Conservation (phyloP, 2,113 vertebrate genomes). For the Daubentonia madagascariensis region DNA sequence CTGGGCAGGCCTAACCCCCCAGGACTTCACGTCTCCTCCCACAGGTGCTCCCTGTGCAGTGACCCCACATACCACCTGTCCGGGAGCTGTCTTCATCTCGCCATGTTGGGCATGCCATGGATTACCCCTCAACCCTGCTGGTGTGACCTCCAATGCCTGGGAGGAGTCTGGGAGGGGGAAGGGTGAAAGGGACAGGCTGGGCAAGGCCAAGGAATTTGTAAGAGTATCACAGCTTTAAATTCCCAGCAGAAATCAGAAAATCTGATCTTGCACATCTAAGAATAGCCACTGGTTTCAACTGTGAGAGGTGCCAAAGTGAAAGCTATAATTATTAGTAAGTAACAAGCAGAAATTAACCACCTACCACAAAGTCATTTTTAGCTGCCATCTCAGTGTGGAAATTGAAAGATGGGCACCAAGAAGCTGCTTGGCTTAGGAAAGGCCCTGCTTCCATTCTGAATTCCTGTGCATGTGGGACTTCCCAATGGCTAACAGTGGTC, state of each 20-base stretch:
- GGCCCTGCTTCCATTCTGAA: not conserved
- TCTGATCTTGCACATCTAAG: constrained; percentile 69
- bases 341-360: constrained; percentile 73
- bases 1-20: not conserved
- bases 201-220: not conserved
- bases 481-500: rapidly evolving
- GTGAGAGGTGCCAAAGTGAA: constrained; percentile 70
- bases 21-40: not conserved
- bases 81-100: not conserved
- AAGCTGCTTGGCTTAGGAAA: constrained; percentile 1
- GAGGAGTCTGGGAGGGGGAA: not conserved
- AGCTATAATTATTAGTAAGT: constrained; percentile 77
- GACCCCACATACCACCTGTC: not conserved
- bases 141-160: not conserved
- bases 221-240: constrained; percentile 19
- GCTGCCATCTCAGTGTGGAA: constrained; percentile 49
- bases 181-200: not conserved
- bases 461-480: not conserved
- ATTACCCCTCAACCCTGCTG: not conserved
- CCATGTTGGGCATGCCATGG: not conserved
- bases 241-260: constrained; percentile 65
- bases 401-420: constrained; percentile 37
- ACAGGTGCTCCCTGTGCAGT: not conserved
- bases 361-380: constrained; percentile 73
- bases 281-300: constrained; percentile 67